Evolutionary conservation across 2,113 vertebrate genomes (phyloP), one percentile per base, ranked within the genome.

Genomic region (Baryphthengus martii): DNA sequence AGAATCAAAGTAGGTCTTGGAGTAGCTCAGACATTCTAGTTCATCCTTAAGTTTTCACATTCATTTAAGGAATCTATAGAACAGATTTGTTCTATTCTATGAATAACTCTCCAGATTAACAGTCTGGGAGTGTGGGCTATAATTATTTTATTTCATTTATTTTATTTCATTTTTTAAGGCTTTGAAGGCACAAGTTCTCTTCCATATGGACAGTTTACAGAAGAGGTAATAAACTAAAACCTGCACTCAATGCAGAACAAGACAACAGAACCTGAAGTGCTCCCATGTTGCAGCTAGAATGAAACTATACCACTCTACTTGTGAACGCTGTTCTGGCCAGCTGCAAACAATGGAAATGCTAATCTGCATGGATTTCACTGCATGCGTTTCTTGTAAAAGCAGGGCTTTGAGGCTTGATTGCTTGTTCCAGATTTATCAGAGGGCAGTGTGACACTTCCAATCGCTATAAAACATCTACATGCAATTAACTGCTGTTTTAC

Each of bases 231-330:
- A 62, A 73, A 33, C 1, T 39, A 33, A 65, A 76, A 39, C 6
- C 2, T 58, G 17, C 7, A 20, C 9, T 45, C 39, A 20, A 3
- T 39, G 33, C 33, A 55, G 49, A 65, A 35, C 11, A 65, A 61
- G 12, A 49, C 15, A 72, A 28, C 5, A 31, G 23, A n/a, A 7
- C 40, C 49, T 40, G 56, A 89, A 52, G 19, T 9, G 7, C 23
- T 59, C 16, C 4, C 9, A 44, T 1, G 1, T 17, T 82, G 35
- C 3, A 1, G 16, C 20, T 62, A 47, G 3, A 28, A 7, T 16
- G 39, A 81, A n/a, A 10, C 42, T 29, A 9, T 45, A 17, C 10
- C 8, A 3, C 11, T 67, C 70, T 63, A 5, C 26, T 59, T 77
- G 59, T 58, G 55, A 53, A 17, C 9, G 6, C 33, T n/a, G 9